phyloP scores from a whole-genome alignment of 2,113 vertebrate species.

The Willisornis vidua region DNA sequence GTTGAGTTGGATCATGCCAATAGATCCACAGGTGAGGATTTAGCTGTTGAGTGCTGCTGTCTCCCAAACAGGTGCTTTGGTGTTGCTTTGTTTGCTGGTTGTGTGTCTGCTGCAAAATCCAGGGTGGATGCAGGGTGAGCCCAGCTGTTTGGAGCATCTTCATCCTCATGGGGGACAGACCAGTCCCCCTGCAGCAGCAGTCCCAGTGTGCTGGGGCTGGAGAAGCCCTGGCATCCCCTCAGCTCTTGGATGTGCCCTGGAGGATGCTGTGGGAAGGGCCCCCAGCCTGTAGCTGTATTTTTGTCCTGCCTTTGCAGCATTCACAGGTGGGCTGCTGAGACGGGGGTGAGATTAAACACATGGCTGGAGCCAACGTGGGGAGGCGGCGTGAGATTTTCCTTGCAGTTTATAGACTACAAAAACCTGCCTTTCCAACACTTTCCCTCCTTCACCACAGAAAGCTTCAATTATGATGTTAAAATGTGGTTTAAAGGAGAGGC shows the following conservation, averaged over 20 bases:
- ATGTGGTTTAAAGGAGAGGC: background rate
- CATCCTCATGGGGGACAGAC: background rate
- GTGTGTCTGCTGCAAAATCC: background rate
- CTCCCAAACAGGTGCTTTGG: background rate
- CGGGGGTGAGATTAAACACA: background rate
- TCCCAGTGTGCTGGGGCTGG: accelerated
- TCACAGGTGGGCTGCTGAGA: background rate
- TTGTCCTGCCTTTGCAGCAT: background rate
- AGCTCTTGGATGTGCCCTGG: background rate
- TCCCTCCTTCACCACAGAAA: accelerated
- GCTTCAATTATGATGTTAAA: background rate
- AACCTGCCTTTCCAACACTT: background rate
- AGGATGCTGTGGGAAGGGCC: background rate
- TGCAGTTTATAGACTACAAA: background rate
- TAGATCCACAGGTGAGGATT: background rate
- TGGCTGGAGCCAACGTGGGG: background rate
- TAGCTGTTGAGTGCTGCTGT: background rate
- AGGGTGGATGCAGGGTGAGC: background rate
- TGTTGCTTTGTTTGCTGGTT: background rate
- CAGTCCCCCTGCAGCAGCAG: no score
- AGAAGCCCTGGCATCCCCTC: background rate
- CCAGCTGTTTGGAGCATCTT: accelerated
- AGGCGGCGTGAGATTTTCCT: background rate
- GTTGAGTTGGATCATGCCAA: accelerated
- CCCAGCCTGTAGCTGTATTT: accelerated